A percentile compares a stretch with the other conserved stretches of the same genome.
phyloP scores from a whole-genome alignment of 2,797 vertebrate genomes.

The Leptatherina wallacei region DNA sequence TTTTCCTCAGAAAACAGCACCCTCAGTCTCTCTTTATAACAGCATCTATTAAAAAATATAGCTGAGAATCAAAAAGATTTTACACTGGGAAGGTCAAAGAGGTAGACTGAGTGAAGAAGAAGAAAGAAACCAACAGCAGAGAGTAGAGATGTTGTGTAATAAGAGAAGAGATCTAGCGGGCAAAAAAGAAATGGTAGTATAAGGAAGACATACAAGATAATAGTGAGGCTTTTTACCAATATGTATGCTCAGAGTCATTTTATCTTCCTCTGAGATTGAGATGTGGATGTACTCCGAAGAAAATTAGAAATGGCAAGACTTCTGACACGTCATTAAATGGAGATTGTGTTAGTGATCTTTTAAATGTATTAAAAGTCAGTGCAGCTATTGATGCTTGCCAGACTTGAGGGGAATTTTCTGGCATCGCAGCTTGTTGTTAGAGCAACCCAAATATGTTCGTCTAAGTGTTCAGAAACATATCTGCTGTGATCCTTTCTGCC shows the following conservation, averaged over 20 bases:
- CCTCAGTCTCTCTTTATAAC: conserved; percentile 20
- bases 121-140: conserved; percentile 51
- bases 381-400: not conserved
- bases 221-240: conserved; percentile 45
- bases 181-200: conserved; percentile 42
- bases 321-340: conserved; percentile 5
- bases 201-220: conserved; percentile 32
- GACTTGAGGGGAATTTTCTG: not conserved
- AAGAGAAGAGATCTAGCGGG: conserved; percentile 28
- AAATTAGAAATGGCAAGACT: conserved; percentile 1
- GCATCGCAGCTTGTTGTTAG: not conserved
- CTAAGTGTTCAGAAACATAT: not conserved
- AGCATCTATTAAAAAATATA: conserved; percentile 61
- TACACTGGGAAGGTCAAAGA: conserved; percentile 71
- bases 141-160: conserved; percentile 50
- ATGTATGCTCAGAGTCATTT: conserved; percentile 25
- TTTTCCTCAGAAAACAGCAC: conserved; percentile 69
- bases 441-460: not conserved
- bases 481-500: not conserved
- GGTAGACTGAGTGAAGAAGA: conserved; percentile 45
- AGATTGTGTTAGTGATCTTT: not conserved
- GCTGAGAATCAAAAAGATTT: conserved; percentile 65
- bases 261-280: conserved; percentile 31
- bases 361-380: not conserved
- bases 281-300: conserved; percentile 15